Conservation (phyloP, 2,797 vertebrate genomes). For the Dicrostonyx torquatus region DNA sequence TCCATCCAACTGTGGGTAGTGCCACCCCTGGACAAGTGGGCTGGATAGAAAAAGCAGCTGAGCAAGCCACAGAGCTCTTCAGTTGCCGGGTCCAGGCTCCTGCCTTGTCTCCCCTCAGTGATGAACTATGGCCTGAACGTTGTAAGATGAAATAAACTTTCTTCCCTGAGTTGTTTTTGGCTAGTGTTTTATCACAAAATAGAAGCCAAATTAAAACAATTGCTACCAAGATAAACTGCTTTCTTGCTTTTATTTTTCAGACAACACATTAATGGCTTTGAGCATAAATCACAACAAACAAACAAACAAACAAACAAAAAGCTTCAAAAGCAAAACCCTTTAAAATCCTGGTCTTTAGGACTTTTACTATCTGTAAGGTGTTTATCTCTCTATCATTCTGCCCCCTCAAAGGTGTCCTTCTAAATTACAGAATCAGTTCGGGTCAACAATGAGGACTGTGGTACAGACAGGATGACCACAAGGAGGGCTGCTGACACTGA, state of each 20-base stretch:
- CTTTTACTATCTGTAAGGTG: background rate
- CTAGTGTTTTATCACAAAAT: background rate
- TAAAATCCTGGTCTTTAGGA: background rate
- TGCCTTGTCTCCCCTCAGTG: no score
- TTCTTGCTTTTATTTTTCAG: background rate
- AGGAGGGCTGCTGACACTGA: background rate
- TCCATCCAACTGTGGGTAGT: background rate
- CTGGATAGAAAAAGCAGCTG: no score
- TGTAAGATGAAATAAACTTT: background rate
- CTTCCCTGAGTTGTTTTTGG: background rate
- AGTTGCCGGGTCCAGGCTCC: background rate
- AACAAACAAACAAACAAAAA: background rate
- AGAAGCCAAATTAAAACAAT: background rate
- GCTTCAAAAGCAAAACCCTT: background rate
- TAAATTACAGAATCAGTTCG: background rate
- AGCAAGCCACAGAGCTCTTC: background rate
- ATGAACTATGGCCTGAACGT: background rate
- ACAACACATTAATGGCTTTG: slow-evolving; percentile 5
- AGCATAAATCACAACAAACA: slow-evolving; percentile 31
- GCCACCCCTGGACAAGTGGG: background rate
- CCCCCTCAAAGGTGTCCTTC: background rate
- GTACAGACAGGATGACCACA: background rate
- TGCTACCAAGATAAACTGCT: slow-evolving; percentile 6
- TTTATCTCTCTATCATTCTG: background rate
- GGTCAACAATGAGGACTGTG: background rate